Evolutionary conservation across 2,113 vertebrate species (phyloP).

Genomic region (Tachysurus vachellii): DNA sequence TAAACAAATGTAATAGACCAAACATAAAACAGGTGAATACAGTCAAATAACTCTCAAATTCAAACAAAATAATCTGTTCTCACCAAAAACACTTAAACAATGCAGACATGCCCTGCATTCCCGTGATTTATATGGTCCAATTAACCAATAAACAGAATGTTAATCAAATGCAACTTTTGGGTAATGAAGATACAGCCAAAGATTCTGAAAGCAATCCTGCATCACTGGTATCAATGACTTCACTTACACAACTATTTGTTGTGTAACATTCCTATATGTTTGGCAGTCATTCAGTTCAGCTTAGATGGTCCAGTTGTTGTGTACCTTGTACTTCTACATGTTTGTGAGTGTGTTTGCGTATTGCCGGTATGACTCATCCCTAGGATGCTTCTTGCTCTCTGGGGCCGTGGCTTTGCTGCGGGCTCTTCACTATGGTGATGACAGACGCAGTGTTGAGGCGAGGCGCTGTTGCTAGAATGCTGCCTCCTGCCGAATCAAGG

Average conservation of each 20-base stretch:
- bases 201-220: conserved; percentile 2
- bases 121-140: conserved; percentile 8
- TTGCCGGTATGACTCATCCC: conserved; percentile 54
- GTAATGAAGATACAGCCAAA: conserved; percentile 29
- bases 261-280: conserved; percentile 23
- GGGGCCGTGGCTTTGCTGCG: conserved; percentile 74
- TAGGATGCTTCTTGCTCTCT: conserved; percentile 76
- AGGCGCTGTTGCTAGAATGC: conserved; percentile 82
- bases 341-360: conserved; percentile 20
- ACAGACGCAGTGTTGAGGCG: conserved; percentile 88
- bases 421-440: conserved; percentile 94
- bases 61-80: conserved; percentile 10
- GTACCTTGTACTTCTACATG: conserved; percentile 37
- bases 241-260: conserved; percentile 1
- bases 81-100: neutral
- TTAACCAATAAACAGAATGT: conserved; percentile 1
- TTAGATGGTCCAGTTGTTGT: conserved; percentile 16
- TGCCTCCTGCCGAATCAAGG: conserved; percentile 81
- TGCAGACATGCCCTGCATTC: conserved; percentile 4
- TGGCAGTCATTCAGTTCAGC: conserved; percentile 20
- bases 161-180: neutral
- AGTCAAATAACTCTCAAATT: conserved; percentile 11
- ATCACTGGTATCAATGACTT: neutral
- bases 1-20: conserved; percentile 15
- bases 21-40: neutral